Percentiles rank a stretch among this genome's conserved stretches.
Evolutionary conservation across 2,888 invertebrate genomes (phyloP).

Genomic region (Oscheius sp.): DNA sequence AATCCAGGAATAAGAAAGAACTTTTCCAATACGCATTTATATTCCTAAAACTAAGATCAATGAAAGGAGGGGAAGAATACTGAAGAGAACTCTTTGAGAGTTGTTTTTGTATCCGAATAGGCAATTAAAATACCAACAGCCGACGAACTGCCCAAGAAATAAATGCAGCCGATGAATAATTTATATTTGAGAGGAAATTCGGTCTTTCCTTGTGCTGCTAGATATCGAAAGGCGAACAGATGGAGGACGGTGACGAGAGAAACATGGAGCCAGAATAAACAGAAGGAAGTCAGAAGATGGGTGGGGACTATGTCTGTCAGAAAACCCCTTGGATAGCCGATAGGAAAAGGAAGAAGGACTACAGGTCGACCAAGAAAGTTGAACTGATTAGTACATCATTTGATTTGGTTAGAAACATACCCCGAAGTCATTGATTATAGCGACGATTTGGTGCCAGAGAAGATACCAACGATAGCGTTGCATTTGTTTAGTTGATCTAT

Average conservation of each 20-base stretch:
- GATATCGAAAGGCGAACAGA: neutral
- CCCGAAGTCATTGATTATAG: neutral
- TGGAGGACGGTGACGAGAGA: neutral
- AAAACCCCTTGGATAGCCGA: neutral
- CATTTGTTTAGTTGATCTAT: neutral
- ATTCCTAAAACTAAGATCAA: too few relatives aligned
- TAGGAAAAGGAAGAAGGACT: neutral
- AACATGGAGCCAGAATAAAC: neutral
- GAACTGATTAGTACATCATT: neutral
- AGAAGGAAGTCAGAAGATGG: neutral
- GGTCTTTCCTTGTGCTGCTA: neutral
- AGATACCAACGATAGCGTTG: neutral
- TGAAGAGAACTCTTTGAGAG: too few relatives aligned
- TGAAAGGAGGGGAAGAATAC: too few relatives aligned
- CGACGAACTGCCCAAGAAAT: neutral
- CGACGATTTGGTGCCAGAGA: neutral
- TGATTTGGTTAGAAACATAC: neutral
- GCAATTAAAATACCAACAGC: neutral
- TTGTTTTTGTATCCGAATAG: too few relatives aligned
- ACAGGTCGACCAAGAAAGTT: neutral
- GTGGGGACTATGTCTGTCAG: neutral
- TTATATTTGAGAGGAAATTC: neutral
- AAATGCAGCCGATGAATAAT: neutral
- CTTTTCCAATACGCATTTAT: too few relatives aligned
- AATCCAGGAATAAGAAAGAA: neutral